phyloP scores from a whole-genome alignment of 1,140 invertebrate species.

The Lordiphosa mommai region DNA sequence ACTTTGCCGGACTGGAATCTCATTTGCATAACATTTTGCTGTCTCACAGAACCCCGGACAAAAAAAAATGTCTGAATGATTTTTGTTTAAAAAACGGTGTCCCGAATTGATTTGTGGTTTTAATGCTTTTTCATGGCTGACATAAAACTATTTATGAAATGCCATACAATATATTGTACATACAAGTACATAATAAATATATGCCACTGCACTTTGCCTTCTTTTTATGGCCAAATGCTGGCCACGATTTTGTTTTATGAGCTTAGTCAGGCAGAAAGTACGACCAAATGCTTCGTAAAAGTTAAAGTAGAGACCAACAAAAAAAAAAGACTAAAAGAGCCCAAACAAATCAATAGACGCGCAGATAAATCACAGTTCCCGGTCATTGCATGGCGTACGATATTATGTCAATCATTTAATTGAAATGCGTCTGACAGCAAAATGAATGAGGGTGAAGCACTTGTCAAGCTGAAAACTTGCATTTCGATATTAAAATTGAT shows the following conservation, averaged over 20 bases:
- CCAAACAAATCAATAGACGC: conserved; percentile 63
- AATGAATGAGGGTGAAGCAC: conserved; percentile 14
- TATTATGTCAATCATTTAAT: conserved; percentile 29
- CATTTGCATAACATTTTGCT: conserved; percentile 53
- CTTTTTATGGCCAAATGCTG: conserved; percentile 58
- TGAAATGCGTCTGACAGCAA: conserved; percentile 6
- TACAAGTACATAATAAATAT: conserved; percentile 18
- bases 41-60: conserved; percentile 28
- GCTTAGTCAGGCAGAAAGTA: conserved; percentile 7
- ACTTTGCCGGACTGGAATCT: conserved; percentile 20
- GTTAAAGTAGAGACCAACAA: conserved; percentile 24
- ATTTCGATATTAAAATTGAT: no score
- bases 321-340: conserved; percentile 16
- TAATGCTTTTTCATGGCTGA: conserved; percentile 39
- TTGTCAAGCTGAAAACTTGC: no score
- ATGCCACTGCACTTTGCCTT: conserved; percentile 32
- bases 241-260: conserved; percentile 53
- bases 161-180: conserved; percentile 17
- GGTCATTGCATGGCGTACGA: conserved; percentile 46
- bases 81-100: conserved; percentile 39
- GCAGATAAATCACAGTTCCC: conserved; percentile 58
- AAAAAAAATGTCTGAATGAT: conserved; percentile 27
- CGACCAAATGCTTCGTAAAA: conserved; percentile 33
- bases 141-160: conserved; percentile 70
- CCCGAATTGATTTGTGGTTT: conserved; percentile 34